phyloP scores from a whole-genome alignment of 2,888 invertebrate species.

The Pseudolycoriella hygida region DNA sequence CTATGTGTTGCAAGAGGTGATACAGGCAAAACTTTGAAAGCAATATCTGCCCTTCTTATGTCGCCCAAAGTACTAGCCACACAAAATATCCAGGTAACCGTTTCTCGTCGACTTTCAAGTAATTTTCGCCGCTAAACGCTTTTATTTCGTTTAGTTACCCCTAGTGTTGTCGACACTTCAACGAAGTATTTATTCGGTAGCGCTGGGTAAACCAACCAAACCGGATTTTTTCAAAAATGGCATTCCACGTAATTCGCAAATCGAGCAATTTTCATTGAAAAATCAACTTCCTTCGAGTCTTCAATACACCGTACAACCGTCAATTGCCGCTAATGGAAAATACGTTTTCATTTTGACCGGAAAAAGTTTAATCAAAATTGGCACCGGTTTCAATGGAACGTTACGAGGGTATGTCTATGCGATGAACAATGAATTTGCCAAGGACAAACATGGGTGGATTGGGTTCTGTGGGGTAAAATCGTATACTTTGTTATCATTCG shows the following conservation, averaged over 20 bases:
- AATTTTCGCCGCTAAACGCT: neutral
- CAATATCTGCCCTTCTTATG: slow-evolving; percentile 76
- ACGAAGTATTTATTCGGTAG: slow-evolving; percentile 72
- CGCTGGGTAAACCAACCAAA: slow-evolving; percentile 64
- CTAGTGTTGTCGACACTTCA: slow-evolving; percentile 70
- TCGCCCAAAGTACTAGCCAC: slow-evolving; percentile 57
- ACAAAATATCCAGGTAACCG: slow-evolving; percentile 59
- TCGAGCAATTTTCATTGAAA: slow-evolving; percentile 35
- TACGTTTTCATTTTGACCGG: slow-evolving; percentile 75
- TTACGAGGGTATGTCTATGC: slow-evolving; percentile 78
- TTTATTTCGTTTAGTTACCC: slow-evolving; percentile 43
- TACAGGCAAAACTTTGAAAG: slow-evolving; percentile 74
- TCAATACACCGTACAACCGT: slow-evolving; percentile 30
- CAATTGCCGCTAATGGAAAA: slow-evolving; percentile 78
- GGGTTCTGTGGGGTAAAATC: slow-evolving; percentile 60
- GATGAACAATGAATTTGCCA: slow-evolving; percentile 67
- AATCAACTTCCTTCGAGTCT: slow-evolving; percentile 31
- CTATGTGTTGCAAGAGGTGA: slow-evolving; percentile 86
- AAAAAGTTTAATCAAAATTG: slow-evolving; percentile 78
- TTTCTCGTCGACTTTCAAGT: neutral
- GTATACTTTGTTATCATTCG: slow-evolving; percentile 3
- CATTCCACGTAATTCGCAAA: slow-evolving; percentile 57
- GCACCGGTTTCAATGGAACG: slow-evolving; percentile 87
- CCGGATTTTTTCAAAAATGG: slow-evolving; percentile 85
- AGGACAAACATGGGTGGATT: slow-evolving; percentile 65